Conservation (phyloP, 2,797 vertebrate species). For the Macropus fuliginosus region DNA sequence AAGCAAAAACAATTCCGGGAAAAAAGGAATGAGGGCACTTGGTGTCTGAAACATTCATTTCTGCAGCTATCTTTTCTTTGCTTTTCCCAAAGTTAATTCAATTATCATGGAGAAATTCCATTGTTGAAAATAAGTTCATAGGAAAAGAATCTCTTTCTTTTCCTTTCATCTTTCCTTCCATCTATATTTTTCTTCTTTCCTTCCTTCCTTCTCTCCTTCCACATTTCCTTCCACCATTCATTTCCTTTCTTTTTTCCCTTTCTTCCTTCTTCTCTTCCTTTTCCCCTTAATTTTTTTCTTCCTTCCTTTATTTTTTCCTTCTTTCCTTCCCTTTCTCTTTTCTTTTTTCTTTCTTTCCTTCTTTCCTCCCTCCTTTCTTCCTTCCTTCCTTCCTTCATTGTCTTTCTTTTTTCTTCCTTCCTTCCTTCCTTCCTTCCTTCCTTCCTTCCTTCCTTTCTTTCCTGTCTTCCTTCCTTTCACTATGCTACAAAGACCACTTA, state of each 20-base stretch:
- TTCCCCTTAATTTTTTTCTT: no score
- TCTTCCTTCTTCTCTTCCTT: background rate
- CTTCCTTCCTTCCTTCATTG: background rate
- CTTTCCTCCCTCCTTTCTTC: background rate
- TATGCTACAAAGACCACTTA: slow-evolving; percentile 37
- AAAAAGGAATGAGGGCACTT: slow-evolving; percentile 29
- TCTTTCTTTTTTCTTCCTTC: background rate
- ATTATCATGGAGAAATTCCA: slow-evolving; percentile 7
- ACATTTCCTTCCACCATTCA: no score
- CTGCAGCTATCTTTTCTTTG: slow-evolving; percentile 24
- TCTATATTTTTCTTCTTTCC: background rate
- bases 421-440: background rate
- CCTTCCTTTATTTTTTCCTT: background rate
- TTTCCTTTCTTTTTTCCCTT: background rate
- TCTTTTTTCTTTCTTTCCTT: background rate
- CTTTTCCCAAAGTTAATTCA: slow-evolving; percentile 45
- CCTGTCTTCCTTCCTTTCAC: background rate
- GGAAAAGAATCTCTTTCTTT: slow-evolving; percentile 31
- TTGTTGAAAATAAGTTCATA: slow-evolving; percentile 46
- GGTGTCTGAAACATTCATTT: slow-evolving; percentile 16
- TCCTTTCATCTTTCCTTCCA: background rate
- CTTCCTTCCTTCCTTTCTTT: background rate
- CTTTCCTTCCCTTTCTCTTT: no score
- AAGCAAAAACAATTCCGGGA: slow-evolving; percentile 55
- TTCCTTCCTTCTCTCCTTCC: no score